Conservation (phyloP, 1,140 invertebrate genomes). For the Zaprionus ornatus region DNA sequence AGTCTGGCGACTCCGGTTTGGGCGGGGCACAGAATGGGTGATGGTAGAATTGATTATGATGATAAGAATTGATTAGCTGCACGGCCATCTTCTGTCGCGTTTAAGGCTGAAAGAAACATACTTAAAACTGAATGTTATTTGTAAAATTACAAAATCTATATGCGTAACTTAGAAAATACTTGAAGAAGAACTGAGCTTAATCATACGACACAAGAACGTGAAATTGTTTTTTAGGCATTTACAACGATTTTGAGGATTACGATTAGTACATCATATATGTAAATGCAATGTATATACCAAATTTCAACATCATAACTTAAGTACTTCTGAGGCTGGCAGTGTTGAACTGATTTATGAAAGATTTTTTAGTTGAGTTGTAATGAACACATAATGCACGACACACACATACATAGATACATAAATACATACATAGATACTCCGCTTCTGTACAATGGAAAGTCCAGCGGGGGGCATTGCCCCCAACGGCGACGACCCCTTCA, state of each 20-base stretch:
- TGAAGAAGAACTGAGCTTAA: background rate
- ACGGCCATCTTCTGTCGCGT: slow-evolving; percentile 56
- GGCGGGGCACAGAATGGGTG: slow-evolving; percentile 63
- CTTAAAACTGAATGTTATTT: background rate
- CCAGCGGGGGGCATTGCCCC: background rate
- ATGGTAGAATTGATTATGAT: slow-evolving; percentile 77
- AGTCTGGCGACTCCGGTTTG: slow-evolving; percentile 64
- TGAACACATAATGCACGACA: background rate
- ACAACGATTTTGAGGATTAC: background rate
- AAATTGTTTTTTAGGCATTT: background rate
- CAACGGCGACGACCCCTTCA: too few relatives aligned
- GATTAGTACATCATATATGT: background rate
- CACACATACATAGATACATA: slow-evolving; percentile 5
- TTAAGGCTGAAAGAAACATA: slow-evolving; percentile 49
- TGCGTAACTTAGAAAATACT: background rate
- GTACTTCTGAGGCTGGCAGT: background rate
- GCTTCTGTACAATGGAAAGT: too few relatives aligned
- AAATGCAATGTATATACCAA: background rate
- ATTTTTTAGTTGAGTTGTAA: slow-evolving; percentile 1
- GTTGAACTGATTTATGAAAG: background rate
- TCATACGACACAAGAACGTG: background rate
- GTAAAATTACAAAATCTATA: background rate
- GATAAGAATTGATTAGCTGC: slow-evolving; percentile 69
- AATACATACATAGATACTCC: too few relatives aligned
- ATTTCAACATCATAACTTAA: slow-evolving; percentile 7